phyloP scores from a whole-genome alignment of 2,113 vertebrate species.

The Psammodynastes pulverulentus region DNA sequence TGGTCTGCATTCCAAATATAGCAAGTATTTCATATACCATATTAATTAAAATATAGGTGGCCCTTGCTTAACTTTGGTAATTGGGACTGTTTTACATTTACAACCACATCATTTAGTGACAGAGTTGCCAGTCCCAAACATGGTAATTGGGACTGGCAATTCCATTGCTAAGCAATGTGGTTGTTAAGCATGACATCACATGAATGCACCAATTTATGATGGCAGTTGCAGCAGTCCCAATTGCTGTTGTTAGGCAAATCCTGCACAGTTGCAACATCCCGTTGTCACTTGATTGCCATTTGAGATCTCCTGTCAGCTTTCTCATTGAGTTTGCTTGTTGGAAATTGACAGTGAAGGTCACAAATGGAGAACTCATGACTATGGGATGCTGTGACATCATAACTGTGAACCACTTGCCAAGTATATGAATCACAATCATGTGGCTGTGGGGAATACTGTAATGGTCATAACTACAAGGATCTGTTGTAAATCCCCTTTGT shows the following conservation, averaged over 20 bases:
- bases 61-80: neutral
- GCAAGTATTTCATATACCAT: neutral
- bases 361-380: neutral
- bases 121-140: too few relatives aligned
- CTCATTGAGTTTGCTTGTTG: neutral
- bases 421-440: neutral
- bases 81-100: neutral
- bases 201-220: neutral
- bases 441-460: neutral
- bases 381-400: neutral
- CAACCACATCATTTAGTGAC: neutral
- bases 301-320: neutral
- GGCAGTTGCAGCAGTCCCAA: neutral
- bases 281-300: neutral
- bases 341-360: neutral
- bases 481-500: neutral
- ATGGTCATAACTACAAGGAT: neutral
- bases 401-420: neutral
- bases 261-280: neutral
- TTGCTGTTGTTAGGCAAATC: neutral
- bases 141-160: neutral
- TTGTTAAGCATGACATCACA: neutral
- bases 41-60: neutral
- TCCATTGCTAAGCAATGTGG: neutral
- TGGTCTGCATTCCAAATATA: neutral